Conservation (phyloP, 2,888 invertebrate genomes). For the Phyllotreta cruciferae region DNA sequence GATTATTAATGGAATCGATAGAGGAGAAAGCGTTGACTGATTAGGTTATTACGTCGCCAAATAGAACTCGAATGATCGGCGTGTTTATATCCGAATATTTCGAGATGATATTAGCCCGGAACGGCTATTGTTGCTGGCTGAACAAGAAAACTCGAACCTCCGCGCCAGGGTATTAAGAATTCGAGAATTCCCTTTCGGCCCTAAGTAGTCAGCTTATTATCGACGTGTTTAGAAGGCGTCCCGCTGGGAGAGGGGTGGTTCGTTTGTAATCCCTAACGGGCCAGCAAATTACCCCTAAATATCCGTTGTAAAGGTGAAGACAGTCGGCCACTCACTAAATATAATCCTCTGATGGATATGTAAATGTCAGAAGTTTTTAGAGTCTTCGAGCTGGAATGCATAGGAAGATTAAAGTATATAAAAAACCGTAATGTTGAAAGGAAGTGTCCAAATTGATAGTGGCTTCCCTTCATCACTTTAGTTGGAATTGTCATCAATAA, state of each 20-base stretch:
- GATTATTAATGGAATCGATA: slow-evolving; percentile 15
- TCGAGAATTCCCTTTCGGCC: slow-evolving; percentile 44
- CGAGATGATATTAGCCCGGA: too few species aligned
- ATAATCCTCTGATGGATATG: slow-evolving; percentile 43
- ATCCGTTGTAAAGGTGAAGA: slow-evolving; percentile 40
- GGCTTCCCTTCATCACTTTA: too few species aligned
- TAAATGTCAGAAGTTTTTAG: slow-evolving; percentile 36
- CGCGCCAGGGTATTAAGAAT: slow-evolving; percentile 33
- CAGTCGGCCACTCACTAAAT: slow-evolving; percentile 36
- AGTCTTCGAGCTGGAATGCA: slow-evolving; percentile 4
- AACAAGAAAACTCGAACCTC: slow-evolving; percentile 12
- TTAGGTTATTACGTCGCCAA: slow-evolving; percentile 7
- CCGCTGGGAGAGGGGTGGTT: slow-evolving; percentile 54
- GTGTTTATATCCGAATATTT: too few species aligned
- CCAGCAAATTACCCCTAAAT: slow-evolving; percentile 50
- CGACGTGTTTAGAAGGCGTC: slow-evolving; percentile 47
- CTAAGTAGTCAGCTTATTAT: slow-evolving; percentile 46
- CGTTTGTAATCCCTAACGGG: slow-evolving; percentile 52
- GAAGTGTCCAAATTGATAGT: too few species aligned
- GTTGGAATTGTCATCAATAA: too few species aligned
- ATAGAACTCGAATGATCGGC: slow-evolving; percentile 8
- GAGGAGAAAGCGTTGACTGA: slow-evolving; percentile 23
- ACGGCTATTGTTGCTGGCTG: neutral
- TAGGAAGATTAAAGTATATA: neutral
- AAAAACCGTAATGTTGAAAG: too few species aligned